Percentiles rank a stretch among this genome's conserved stretches.
phyloP scores from a whole-genome alignment of 2,888 invertebrate genomes.

The Drosophila longiperda region DNA sequence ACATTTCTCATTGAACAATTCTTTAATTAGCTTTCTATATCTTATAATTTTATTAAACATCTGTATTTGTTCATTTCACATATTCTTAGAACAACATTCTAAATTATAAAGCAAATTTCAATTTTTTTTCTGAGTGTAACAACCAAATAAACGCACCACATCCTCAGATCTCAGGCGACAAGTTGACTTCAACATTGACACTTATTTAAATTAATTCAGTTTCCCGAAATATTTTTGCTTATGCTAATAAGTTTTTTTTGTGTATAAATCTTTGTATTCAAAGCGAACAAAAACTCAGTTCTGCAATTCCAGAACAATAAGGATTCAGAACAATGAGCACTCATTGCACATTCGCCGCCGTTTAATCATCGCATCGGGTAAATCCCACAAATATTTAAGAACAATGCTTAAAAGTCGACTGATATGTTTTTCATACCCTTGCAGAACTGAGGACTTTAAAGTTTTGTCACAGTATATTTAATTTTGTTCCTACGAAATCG shows the following conservation, averaged over 20 bases:
- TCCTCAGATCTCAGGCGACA: not conserved
- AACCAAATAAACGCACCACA: not conserved
- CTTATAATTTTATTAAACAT: not conserved
- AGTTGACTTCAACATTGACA: not conserved
- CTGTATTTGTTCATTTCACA: too few species aligned
- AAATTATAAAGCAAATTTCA: not conserved
- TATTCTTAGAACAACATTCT: not conserved
- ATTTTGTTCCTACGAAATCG: not conserved
- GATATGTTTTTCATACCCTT: constrained; percentile 20
- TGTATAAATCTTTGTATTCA: not conserved
- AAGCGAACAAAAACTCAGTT: not conserved
- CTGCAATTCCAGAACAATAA: constrained; percentile 6
- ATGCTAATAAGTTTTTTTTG: not conserved
- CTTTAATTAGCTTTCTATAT: not conserved
- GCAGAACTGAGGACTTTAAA: not conserved
- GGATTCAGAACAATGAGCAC: not conserved
- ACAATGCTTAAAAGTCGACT: constrained; percentile 20
- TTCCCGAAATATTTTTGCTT: not conserved
- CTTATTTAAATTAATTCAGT: constrained; percentile 4
- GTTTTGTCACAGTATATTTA: not conserved
- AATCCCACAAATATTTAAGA: constrained; percentile 37
- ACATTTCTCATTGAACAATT: not conserved
- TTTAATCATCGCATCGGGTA: constrained; percentile 54
- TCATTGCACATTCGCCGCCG: constrained; percentile 39
- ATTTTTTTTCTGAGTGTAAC: not conserved